phyloP scores from a whole-genome alignment of 2,888 invertebrate species.

The Octodonta nipae region DNA sequence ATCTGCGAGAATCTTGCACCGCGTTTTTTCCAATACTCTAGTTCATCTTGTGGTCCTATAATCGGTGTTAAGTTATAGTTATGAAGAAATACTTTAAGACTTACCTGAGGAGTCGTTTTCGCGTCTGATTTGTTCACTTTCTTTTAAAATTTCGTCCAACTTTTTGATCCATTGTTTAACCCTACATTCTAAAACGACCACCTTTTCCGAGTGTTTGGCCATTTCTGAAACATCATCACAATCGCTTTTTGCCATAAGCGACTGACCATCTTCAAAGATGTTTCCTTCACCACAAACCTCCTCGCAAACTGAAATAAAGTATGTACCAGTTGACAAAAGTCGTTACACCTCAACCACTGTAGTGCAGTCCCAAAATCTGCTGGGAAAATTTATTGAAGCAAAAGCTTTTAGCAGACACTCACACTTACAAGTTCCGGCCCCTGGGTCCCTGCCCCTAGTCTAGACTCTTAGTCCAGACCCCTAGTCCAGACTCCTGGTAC shows the following conservation, averaged over 20 bases:
- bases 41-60: conserved; percentile 80
- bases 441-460: too few relatives aligned
- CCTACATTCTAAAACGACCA: conserved; percentile 54
- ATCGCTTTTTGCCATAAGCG: conserved; percentile 41
- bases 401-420: too few relatives aligned
- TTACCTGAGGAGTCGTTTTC: conserved; percentile 70
- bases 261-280: conserved; percentile 61
- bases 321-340: too few relatives aligned
- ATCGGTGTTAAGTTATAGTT: too few relatives aligned
- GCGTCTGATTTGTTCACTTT: conserved; percentile 80
- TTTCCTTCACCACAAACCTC: conserved; percentile 69
- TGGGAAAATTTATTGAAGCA: too few relatives aligned
- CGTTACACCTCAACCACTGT: too few relatives aligned
- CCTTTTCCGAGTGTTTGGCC: conserved; percentile 51
- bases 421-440: too few relatives aligned
- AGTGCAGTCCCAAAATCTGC: too few relatives aligned
- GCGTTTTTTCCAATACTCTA: conserved; percentile 91
- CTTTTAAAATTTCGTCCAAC: conserved; percentile 71
- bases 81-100: too few relatives aligned
- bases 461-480: too few relatives aligned
- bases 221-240: conserved; percentile 57
- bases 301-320: conserved; percentile 57
- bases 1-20: conserved; percentile 87
- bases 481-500: too few relatives aligned
- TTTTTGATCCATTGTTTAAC: conserved; percentile 68